These are phyloP conservation scores for Rhinolophus ferrumequinum DNA, from an alignment of 2,113 vertebrate species.

Conservation along the genomic window DNA sequence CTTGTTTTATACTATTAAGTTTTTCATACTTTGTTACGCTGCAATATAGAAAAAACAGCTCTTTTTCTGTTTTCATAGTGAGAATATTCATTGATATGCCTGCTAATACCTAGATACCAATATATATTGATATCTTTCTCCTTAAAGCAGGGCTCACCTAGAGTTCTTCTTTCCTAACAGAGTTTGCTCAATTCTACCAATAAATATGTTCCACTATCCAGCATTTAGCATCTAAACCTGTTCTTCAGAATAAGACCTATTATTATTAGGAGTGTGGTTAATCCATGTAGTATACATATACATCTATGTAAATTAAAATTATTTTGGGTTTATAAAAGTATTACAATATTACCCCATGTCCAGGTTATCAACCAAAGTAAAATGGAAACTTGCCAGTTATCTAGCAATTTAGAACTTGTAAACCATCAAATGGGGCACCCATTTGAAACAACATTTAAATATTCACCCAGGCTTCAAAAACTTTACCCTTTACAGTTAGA, in stretches of 20 bases:
- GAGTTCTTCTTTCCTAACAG: not conserved
- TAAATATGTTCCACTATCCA: not conserved
- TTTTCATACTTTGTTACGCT: not conserved
- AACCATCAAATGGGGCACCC: not conserved
- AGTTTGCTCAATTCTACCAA: not conserved
- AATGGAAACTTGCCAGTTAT: not conserved
- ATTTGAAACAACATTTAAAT: not conserved
- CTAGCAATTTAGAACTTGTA: not conserved
- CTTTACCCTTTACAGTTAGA: not conserved
- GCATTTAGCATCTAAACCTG: not conserved
- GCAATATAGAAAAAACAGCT: not conserved
- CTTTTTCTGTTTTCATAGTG: not conserved
- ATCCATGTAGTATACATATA: too few species aligned
- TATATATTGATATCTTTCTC: not conserved
- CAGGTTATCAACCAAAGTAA: not conserved
- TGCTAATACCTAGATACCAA: not conserved
- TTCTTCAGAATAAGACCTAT: not conserved
- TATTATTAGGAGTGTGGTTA: not conserved
- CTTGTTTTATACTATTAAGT: not conserved
- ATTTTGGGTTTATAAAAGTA: slow-evolving; percentile 2
- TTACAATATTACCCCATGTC: not conserved
- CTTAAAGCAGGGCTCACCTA: not conserved
- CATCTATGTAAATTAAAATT: not conserved
- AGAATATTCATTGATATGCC: not conserved
- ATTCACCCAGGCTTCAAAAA: not conserved